These are phyloP conservation scores for Paracanthobrama guichenoti DNA, from an alignment of 2,113 vertebrate species.

Conservation along the genomic window DNA sequence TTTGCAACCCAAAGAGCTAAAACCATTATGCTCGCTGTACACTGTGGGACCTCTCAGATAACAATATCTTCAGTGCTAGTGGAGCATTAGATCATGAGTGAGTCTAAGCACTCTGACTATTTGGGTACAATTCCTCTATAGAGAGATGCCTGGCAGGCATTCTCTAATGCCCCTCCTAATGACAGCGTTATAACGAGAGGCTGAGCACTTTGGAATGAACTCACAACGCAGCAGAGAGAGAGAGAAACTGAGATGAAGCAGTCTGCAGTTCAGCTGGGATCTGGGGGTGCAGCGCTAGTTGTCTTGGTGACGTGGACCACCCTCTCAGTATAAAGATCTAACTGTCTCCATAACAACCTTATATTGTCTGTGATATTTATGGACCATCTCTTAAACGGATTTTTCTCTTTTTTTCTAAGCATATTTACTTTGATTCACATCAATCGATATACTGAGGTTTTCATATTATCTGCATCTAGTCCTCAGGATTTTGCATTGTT, in stretches of 20 bases:
- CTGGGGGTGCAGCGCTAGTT: slow-evolving; percentile 46
- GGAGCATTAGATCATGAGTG: slow-evolving; percentile 49
- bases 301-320: slow-evolving; percentile 58
- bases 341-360: slow-evolving; percentile 58
- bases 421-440: slow-evolving; percentile 17
- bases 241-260: not conserved
- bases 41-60: slow-evolving; percentile 52
- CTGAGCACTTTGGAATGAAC: slow-evolving; percentile 58
- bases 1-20: slow-evolving; percentile 52
- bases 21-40: slow-evolving; percentile 43
- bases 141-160: slow-evolving; percentile 55
- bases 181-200: slow-evolving; percentile 58
- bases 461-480: not conserved
- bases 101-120: slow-evolving; percentile 53
- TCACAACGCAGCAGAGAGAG: slow-evolving; percentile 30
- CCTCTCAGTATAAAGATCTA: slow-evolving; percentile 49
- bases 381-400: slow-evolving; percentile 30
- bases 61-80: slow-evolving; percentile 48
- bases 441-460: not conserved
- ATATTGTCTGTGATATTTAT: slow-evolving; percentile 55
- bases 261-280: slow-evolving; percentile 31
- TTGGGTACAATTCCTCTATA: slow-evolving; percentile 51
- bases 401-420: not conserved
- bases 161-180: slow-evolving; percentile 58
- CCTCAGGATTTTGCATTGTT: not conserved